Evolutionary conservation across 2,888 invertebrate species (phyloP).

Genomic region (Cataglyphis albicans): DNA sequence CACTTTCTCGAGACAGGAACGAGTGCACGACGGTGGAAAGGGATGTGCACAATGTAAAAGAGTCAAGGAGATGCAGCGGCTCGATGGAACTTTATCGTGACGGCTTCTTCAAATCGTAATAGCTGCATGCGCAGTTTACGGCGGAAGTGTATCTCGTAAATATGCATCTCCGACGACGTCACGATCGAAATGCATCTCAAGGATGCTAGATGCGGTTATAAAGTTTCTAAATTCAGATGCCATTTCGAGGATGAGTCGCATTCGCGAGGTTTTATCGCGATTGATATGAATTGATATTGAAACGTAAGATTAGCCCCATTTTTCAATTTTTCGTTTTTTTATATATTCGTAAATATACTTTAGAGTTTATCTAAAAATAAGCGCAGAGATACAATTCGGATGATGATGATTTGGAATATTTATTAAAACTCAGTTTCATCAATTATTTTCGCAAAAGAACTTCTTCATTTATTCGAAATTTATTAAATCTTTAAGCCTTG

Average conservation of each 20-base stretch:
- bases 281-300: slow-evolving; percentile 24
- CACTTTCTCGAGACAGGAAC: slow-evolving; percentile 53
- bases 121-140: slow-evolving; percentile 48
- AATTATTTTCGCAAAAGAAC: neutral
- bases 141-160: slow-evolving; percentile 50
- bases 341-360: slow-evolving; percentile 2
- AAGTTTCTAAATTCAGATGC: slow-evolving; percentile 43
- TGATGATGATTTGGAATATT: neutral
- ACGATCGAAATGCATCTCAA: slow-evolving; percentile 44
- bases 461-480: slow-evolving; percentile 1
- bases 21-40: slow-evolving; percentile 48
- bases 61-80: slow-evolving; percentile 65
- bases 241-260: slow-evolving; percentile 17
- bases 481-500: neutral
- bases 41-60: slow-evolving; percentile 56
- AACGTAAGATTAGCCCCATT: slow-evolving; percentile 15
- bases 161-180: slow-evolving; percentile 52
- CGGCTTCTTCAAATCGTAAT: slow-evolving; percentile 54
- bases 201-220: slow-evolving; percentile 49
- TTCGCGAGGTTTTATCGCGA: slow-evolving; percentile 28
- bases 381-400: neutral
- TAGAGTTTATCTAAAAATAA: neutral
- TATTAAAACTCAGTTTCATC: neutral
- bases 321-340: slow-evolving; percentile 24
- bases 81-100: slow-evolving; percentile 54